Evolutionary conservation across 2,797 vertebrate species (phyloP).

Genomic region (Toxotes lorentzi): DNA sequence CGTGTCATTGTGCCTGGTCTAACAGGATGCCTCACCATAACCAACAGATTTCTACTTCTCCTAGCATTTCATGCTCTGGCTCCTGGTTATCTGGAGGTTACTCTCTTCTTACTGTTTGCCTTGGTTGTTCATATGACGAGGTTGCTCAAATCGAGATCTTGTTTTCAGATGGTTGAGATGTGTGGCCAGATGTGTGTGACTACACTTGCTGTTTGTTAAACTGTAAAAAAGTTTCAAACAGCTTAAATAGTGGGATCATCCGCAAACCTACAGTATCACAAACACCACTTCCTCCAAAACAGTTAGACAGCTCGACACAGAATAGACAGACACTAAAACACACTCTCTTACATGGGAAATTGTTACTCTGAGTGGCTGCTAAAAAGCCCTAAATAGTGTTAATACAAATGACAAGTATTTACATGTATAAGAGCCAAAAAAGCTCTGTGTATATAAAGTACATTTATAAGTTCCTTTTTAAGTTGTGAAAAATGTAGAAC

Average conservation of each 20-base stretch:
- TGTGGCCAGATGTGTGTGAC: too few species aligned
- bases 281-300: not conserved
- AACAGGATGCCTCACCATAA: not conserved
- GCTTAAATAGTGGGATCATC: not conserved
- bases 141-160: not conserved
- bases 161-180: not conserved
- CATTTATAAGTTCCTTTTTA: not conserved
- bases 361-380: not conserved
- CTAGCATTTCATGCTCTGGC: too few species aligned
- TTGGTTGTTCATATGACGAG: not conserved
- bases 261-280: not conserved
- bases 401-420: not conserved
- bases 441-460: not conserved
- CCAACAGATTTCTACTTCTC: too few species aligned
- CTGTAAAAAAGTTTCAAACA: not conserved
- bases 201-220: too few species aligned
- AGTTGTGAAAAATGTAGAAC: not conserved
- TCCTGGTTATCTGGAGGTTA: not conserved
- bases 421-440: too few species aligned
- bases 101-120: not conserved
- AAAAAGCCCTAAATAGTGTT: not conserved
- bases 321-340: not conserved
- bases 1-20: too few species aligned
- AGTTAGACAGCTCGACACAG: not conserved
- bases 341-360: not conserved